Percentiles rank a stretch among this genome's conserved stretches.
phyloP scores from a whole-genome alignment of 2,113 vertebrate species.

The Psophia crepitans region DNA sequence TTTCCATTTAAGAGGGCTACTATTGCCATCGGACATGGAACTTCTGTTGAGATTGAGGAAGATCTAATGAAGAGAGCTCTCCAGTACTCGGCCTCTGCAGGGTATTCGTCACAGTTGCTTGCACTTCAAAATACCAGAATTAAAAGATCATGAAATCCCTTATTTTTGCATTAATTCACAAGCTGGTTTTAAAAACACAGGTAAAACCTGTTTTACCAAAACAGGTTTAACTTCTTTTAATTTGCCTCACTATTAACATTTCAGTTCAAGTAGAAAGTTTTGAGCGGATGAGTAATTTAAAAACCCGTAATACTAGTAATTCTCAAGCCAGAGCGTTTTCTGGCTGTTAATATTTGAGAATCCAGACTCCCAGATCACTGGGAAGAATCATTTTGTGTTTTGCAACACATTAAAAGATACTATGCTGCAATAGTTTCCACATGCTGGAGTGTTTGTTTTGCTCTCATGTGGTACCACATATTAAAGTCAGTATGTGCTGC shows the following conservation, averaged over 20 bases:
- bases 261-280: neutral
- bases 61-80: conserved; percentile 85
- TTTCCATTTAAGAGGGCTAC: conserved; percentile 88
- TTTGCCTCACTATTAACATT: neutral
- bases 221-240: neutral
- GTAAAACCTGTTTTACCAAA: neutral
- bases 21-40: conserved; percentile 75
- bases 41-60: conserved; percentile 75
- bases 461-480: neutral
- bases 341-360: neutral
- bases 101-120: conserved; percentile 69
- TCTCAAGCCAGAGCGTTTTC: neutral
- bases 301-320: neutral
- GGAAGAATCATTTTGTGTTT: neutral
- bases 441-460: neutral
- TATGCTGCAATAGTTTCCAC: neutral
- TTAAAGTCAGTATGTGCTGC: neutral
- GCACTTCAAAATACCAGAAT: neutral
- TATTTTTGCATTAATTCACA: neutral
- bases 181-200: too few relatives aligned
- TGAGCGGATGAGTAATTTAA: neutral
- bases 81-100: conserved; percentile 87
- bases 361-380: neutral
- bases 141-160: neutral
- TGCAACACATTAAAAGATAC: neutral